Percentiles rank a stretch among this genome's conserved stretches.
Conservation (phyloP, 2,888 invertebrate genomes). For the Ectemnius continuus region DNA sequence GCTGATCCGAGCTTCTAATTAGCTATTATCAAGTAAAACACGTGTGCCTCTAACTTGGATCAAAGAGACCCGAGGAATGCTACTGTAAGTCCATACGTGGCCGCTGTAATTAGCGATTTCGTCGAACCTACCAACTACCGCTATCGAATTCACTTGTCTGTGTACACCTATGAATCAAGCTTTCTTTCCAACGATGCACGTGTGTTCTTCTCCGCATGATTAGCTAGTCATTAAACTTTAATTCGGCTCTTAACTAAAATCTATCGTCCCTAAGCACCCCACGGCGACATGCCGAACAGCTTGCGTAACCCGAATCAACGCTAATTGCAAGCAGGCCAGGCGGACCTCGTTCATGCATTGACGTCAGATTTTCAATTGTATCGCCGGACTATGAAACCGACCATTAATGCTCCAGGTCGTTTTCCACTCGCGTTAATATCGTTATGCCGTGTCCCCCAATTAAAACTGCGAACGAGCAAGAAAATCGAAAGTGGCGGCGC, state of each 20-base stretch:
- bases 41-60: slow-evolving; percentile 38
- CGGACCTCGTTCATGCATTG: too few species aligned
- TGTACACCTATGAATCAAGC: background rate
- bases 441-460: background rate
- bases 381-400: too few species aligned
- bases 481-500: slow-evolving; percentile 11
- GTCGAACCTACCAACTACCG: slow-evolving; percentile 33
- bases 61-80: slow-evolving; percentile 52
- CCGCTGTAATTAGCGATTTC: slow-evolving; percentile 44
- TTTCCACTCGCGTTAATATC: background rate
- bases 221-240: background rate
- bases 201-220: background rate
- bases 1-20: slow-evolving; percentile 17
- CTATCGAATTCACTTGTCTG: slow-evolving; percentile 22
- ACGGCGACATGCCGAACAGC: too few species aligned
- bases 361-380: too few species aligned
- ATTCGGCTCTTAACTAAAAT: background rate
- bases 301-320: too few species aligned
- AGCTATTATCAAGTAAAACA: slow-evolving; percentile 36
- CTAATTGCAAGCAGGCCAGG: too few species aligned
- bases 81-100: slow-evolving; percentile 24
- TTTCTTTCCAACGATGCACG: slow-evolving; percentile 1
- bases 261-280: background rate
- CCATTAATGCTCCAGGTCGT: background rate
- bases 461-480: background rate